Percentiles rank a stretch among this genome's conserved stretches.
Evolutionary conservation across 2,113 vertebrate species (phyloP).

Genomic region (Mus musculus): DNA sequence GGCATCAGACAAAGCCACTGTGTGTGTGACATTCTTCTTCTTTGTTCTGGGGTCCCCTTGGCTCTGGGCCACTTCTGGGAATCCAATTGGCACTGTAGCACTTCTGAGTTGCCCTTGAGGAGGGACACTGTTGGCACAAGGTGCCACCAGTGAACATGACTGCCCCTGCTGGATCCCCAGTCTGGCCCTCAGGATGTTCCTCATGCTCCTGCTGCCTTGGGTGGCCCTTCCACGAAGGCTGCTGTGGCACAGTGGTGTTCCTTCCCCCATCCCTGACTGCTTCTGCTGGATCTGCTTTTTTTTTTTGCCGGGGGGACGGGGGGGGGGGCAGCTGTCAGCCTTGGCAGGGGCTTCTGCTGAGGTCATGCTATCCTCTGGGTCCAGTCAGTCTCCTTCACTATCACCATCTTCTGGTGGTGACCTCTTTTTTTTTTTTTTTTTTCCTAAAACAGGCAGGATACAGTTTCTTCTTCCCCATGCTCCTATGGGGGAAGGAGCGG

Average conservation of each 20-base stretch:
- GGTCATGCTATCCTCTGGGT: not conserved
- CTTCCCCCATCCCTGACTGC: not conserved
- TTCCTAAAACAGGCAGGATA: not conserved
- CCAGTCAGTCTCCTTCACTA: not conserved
- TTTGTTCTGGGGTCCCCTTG: not conserved
- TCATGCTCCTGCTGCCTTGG: not conserved
- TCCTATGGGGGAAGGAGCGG: not conserved
- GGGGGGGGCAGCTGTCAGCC: not conserved
- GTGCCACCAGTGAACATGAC: not conserved
- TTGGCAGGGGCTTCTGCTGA: not conserved
- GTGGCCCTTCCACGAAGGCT: not conserved
- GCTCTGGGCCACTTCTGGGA: not conserved
- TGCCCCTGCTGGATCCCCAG: not conserved
- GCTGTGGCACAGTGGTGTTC: too few species aligned
- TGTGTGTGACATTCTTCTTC: not conserved
- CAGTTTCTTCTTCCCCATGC: not conserved
- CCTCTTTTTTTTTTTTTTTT: not conserved
- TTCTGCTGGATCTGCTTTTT: not conserved
- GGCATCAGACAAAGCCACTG: not conserved
- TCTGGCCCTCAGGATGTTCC: not conserved
- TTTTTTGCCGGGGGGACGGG: too few species aligned
- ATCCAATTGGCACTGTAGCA: not conserved
- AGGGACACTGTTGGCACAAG: not conserved
- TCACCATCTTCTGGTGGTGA: not conserved
- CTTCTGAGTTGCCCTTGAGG: not conserved